Conservation (phyloP, 2,797 vertebrate species). For the Channa striata region DNA sequence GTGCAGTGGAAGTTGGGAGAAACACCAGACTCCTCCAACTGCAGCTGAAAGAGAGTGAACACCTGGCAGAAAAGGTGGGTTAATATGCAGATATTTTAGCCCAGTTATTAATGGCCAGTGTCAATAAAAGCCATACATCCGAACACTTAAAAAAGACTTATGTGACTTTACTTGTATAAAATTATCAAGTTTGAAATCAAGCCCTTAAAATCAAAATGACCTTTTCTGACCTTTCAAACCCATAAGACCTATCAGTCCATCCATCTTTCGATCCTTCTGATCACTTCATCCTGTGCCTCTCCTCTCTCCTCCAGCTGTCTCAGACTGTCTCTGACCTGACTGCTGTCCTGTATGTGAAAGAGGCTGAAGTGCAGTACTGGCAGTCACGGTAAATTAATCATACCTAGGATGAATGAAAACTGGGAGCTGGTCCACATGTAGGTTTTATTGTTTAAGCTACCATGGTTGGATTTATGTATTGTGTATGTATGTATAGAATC, state of each 20-base stretch:
- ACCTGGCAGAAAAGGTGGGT: conserved; percentile 76
- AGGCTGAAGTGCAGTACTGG: conserved; percentile 84
- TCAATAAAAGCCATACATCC: too few relatives aligned
- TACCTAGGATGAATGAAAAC: neutral
- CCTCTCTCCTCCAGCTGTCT: conserved; percentile 69
- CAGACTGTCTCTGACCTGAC: conserved; percentile 82
- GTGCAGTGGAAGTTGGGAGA: conserved; percentile 35
- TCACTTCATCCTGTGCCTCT: conserved; percentile 6
- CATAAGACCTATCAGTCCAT: neutral
- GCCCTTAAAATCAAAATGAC: neutral
- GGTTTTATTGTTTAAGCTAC: neutral
- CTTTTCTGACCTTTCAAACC: neutral
- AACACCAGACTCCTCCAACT: conserved; percentile 65
- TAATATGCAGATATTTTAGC: neutral
- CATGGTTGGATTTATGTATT: too few relatives aligned
- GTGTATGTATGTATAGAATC: too few relatives aligned
- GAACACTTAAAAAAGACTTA: too few relatives aligned
- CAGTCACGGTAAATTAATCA: conserved; percentile 79
- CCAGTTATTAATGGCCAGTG: too few relatives aligned
- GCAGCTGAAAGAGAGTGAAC: conserved; percentile 78
- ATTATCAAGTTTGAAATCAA: neutral
- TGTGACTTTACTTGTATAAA: too few relatives aligned
- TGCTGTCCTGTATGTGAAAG: conserved; percentile 79
- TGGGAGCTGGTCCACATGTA: neutral
- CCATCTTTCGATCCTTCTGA: too few relatives aligned